Conservation (phyloP, 2,797 vertebrate species). For the Arremon aurantiirostris region DNA sequence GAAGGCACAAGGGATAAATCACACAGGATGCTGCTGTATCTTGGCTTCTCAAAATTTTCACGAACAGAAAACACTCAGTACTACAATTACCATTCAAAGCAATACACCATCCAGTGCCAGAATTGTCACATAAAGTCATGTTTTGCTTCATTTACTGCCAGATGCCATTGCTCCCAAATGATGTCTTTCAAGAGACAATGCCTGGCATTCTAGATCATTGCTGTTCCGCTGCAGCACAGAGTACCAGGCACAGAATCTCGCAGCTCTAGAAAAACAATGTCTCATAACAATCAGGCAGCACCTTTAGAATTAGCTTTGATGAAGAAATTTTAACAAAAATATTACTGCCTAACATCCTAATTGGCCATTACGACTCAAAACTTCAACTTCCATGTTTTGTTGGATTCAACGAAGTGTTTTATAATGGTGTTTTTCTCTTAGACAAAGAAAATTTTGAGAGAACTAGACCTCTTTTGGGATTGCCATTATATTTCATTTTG, state of each 20-base stretch:
- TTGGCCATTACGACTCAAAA: background rate
- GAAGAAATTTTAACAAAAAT: background rate
- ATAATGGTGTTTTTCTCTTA: background rate
- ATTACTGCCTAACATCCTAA: background rate
- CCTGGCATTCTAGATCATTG: background rate
- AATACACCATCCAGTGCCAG: background rate
- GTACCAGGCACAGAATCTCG: background rate
- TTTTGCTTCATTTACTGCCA: constrained; percentile 9
- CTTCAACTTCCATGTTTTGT: background rate
- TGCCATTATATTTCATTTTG: background rate
- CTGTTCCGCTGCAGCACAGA: background rate
- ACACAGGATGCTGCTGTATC: background rate
- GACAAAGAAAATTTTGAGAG: background rate
- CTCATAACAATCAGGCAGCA: background rate
- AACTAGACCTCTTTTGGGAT: background rate
- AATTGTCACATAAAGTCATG: background rate
- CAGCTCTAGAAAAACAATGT: background rate
- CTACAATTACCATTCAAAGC: background rate
- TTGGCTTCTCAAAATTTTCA: background rate
- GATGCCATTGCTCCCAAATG: background rate
- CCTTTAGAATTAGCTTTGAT: background rate
- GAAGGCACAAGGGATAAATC: background rate
- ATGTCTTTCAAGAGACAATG: background rate
- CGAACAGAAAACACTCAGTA: background rate
- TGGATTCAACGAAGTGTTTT: background rate